Base-by-base conservation (phyloP, 2,797 vertebrate species). In the Carcharodon carcharias region DNA sequence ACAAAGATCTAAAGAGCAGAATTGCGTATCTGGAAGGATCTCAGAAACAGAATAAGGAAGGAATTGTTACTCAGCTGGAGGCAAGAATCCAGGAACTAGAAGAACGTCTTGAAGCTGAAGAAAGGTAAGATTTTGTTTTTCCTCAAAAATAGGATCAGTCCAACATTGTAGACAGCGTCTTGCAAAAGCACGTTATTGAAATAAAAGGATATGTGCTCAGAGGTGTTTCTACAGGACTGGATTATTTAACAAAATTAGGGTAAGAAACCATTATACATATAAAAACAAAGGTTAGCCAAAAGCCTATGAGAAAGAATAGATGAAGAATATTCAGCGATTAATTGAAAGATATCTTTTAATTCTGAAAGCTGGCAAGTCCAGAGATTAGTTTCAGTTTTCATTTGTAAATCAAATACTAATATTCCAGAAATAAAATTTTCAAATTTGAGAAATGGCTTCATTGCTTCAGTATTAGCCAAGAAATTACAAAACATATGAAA, bases 1-100 rank as follows among this genome's bases (percentile, higher is more conserved):
- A 98, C 97, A 99, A 99, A 97, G 99, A 99, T 97, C 97, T 99
- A 97, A 99, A 98, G 97, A 98, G 98, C 97, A 98, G 98, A 97
- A 98, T 99, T 96, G 96, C 98, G 97, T 98, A 99, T 97, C 97
- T 99, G 96, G 99, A 99, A 97, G 97, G 98, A 96, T 99, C 99
- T 89, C 99, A 99, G 96, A 98, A 98, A 96, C 98, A 99, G 97
- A 99, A 97, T 97, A 99, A 99, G 97, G 99, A 99, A 97, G 99
- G 99, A 3, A 97, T 99, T 96, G 98, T 99, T 95, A 96, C 97
- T 80, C 99, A 99, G 97, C 98, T 99, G 98, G 99, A 99, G 97
- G 97, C 97, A 96, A 98, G 98, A 96, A 98, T 99, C 69, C 97
- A 98, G 73, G 99, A 99, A 97, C 98, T 99, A 96, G 99, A 99